Evolutionary conservation across 2,113 vertebrate genomes (phyloP).

Genomic region (Cryptotis parvus): DNA sequence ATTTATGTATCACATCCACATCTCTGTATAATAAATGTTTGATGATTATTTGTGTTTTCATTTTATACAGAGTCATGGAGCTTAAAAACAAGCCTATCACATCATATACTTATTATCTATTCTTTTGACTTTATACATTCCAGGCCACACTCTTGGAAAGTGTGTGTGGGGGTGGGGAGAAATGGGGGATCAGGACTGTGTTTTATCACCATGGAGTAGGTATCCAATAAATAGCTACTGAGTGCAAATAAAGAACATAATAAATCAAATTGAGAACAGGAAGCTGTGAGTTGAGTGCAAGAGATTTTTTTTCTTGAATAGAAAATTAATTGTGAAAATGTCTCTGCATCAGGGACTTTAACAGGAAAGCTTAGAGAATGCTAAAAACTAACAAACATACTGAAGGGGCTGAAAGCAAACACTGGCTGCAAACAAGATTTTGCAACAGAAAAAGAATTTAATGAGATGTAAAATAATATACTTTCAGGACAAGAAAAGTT

Average conservation of each 20-base stretch:
- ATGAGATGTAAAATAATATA: background rate
- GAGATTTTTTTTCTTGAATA: slow-evolving; percentile 23
- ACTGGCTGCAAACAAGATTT: background rate
- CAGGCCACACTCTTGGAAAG: background rate
- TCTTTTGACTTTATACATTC: background rate
- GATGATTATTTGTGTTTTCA: slow-evolving; percentile 22
- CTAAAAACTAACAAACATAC: fast-evolving
- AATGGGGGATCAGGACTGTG: too few relatives aligned
- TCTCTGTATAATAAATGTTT: slow-evolving; percentile 61
- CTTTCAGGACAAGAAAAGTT: slow-evolving; percentile 31
- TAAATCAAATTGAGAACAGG: slow-evolving; percentile 44
- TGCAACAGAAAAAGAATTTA: background rate
- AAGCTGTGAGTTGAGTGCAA: slow-evolving; percentile 1
- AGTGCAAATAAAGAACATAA: slow-evolving; percentile 56
- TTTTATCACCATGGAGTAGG: background rate
- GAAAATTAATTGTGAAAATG: slow-evolving; percentile 35
- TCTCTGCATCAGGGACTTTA: background rate
- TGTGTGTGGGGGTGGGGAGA: too few relatives aligned
- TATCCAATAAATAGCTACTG: slow-evolving; percentile 51
- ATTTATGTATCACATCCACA: slow-evolving; percentile 38
- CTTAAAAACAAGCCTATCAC: slow-evolving; percentile 36
- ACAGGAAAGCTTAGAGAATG: background rate
- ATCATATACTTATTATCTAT: slow-evolving; percentile 51
- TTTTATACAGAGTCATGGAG: slow-evolving; percentile 61
- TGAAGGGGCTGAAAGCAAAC: background rate